Evolutionary conservation across 2,888 invertebrate species (phyloP).

Genomic region (Leistus spinibarbis): DNA sequence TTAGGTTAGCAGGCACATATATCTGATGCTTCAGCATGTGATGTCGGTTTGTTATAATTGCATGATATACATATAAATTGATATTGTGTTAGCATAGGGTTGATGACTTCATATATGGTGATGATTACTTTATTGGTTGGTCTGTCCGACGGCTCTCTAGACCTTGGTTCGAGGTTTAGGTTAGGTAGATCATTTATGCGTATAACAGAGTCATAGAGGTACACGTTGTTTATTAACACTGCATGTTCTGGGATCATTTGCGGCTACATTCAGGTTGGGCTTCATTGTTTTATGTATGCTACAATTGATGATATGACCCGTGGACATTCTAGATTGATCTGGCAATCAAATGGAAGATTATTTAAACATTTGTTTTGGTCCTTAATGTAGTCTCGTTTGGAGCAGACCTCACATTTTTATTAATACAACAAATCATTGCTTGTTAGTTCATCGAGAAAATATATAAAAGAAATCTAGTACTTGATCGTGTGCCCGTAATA

Average conservation of each 20-base stretch:
- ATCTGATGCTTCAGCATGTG: constrained; percentile 45
- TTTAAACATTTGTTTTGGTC: background rate
- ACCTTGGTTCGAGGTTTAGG: background rate
- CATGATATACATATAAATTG: constrained; percentile 59
- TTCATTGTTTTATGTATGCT: background rate
- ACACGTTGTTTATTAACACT: background rate
- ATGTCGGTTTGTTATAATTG: constrained; percentile 50
- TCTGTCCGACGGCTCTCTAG: background rate
- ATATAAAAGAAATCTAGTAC: too few relatives aligned
- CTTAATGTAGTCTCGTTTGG: too few relatives aligned
- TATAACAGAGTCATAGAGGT: too few relatives aligned
- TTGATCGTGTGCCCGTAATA: too few relatives aligned
- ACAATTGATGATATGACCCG: background rate
- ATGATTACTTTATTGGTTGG: constrained; percentile 50
- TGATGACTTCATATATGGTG: constrained; percentile 56
- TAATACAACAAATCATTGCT: too few relatives aligned
- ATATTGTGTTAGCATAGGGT: constrained; percentile 53
- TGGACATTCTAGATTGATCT: background rate
- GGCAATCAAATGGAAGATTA: background rate
- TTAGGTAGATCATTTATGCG: background rate
- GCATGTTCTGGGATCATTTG: background rate
- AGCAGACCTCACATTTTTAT: too few relatives aligned
- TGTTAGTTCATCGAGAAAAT: too few relatives aligned
- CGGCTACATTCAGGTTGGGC: background rate
- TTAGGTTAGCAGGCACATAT: constrained; percentile 46